Evolutionary conservation across 2,888 invertebrate species (phyloP).

Genomic region (Bursaphelenchus okinawaensis): DNA sequence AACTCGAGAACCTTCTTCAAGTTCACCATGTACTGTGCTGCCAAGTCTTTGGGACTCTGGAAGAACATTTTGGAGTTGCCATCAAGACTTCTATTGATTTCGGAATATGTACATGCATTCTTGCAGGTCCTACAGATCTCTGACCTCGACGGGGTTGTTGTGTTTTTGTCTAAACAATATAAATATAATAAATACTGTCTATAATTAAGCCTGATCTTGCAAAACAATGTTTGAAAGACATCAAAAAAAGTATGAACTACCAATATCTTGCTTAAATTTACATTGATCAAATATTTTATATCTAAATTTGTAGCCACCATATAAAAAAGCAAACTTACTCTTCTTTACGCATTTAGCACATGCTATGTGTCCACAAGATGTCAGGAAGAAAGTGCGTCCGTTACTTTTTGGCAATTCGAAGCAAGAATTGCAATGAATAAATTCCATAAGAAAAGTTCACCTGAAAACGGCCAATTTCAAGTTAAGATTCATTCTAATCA

Average conservation of each 20-base stretch:
- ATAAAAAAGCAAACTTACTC: constrained; percentile 1
- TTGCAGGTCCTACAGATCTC: constrained; percentile 20
- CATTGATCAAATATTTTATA: no score
- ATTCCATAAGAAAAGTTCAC: constrained; percentile 23
- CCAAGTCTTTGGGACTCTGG: constrained; percentile 21
- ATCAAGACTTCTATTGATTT: constrained; percentile 20
- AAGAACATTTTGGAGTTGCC: constrained; percentile 20
- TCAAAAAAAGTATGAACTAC: not conserved
- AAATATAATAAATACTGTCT: not conserved
- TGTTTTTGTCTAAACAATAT: not conserved
- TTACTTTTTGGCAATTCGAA: constrained; percentile 9
- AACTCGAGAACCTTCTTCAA: constrained; percentile 27
- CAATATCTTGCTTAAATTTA: no score
- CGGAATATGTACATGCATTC: constrained; percentile 3
- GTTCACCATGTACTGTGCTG: constrained; percentile 16
- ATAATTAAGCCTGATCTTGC: not conserved
- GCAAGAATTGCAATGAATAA: constrained; percentile 28
- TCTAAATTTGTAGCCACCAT: no score
- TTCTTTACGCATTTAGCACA: constrained; percentile 19
- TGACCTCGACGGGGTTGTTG: constrained; percentile 11
- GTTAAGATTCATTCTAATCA: no score
- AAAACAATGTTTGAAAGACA: constrained; percentile 8
- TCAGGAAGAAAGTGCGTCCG: constrained; percentile 15
- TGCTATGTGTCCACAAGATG: constrained; percentile 26
- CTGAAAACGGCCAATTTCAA: no score